Evolutionary conservation across 2,888 invertebrate genomes (phyloP), one percentile per base, ranked within the genome.

Genomic region (Octodonta nipae): DNA sequence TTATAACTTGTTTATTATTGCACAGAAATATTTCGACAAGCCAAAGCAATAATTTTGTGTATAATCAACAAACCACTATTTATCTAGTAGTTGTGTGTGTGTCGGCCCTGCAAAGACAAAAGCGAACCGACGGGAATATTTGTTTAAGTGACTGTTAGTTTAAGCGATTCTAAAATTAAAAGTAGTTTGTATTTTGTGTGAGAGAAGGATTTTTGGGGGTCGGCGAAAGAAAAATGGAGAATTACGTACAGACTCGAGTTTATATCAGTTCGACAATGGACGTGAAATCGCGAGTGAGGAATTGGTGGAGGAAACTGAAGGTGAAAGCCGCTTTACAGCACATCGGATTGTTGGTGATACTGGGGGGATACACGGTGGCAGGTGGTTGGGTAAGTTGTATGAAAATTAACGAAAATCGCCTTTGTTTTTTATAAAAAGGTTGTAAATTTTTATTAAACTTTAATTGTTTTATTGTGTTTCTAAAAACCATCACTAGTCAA

Each of bases 311-410:
- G 36, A 63, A 66, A 35, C 64, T 75, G 46, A 68, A 73, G 52
- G 67, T 81, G 30, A 74, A 79, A 55, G 68, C 71, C 10, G 73
- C 76, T 8, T 53, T 79, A 30, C 77, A 80, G 35, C 85, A 85
- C 49, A 64, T 79, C 32, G 83, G 82, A 27, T 65, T 86, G 39
- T 67, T 85, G 40, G 67, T 82, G 28, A 75, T 80, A 1, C 66
- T 86, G 33, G 81, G 80, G 70, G 64, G 77, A 35, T 86, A 85
- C 52, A 83, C 83, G 1, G 76, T 74, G 15, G 73, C 77, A 30
- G 86, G 86, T 32, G 86, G 85, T 45, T 61, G 81, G 73, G 85
- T 85, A 65, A 72, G 76, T 66, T 15, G 5, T 6, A n/a, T n/a
- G n/a, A n/a, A n/a, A n/a, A n/a, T n/a, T n/a, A n/a, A n/a, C n/a